Evolutionary conservation across 1,140 invertebrate species (phyloP).

Genomic region (Orussus abietinus): DNA sequence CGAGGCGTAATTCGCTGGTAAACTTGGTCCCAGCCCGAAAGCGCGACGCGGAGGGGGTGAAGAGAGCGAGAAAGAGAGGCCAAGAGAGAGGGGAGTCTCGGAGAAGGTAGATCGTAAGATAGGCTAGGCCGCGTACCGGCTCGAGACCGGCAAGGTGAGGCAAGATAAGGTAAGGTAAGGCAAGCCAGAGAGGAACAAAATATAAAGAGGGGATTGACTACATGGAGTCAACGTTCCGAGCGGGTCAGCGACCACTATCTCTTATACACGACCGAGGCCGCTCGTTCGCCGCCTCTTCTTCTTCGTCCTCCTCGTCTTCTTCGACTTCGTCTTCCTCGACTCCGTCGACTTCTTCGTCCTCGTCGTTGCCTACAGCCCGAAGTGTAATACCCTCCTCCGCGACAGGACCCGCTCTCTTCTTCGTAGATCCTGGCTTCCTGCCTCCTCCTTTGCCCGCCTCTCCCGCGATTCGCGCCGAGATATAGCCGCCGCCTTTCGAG

Average conservation of each 20-base stretch:
- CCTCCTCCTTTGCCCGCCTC: background rate
- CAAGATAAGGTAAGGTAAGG: slow-evolving; percentile 28
- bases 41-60: background rate
- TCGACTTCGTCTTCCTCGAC: slow-evolving; percentile 5
- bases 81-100: background rate
- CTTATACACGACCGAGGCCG: too few species aligned
- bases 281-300: slow-evolving; percentile 5
- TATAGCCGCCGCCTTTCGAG: too few species aligned
- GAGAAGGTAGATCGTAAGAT: slow-evolving; percentile 18
- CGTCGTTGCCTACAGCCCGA: slow-evolving; percentile 24
- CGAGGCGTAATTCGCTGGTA: background rate
- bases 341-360: slow-evolving; percentile 23
- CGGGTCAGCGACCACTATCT: slow-evolving; percentile 52
- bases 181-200: slow-evolving; percentile 35
- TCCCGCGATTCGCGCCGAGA: too few species aligned
- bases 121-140: slow-evolving; percentile 24
- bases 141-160: slow-evolving; percentile 27
- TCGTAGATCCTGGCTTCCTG: background rate
- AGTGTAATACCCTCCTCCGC: too few species aligned
- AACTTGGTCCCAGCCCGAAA: background rate
- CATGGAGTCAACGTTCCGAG: slow-evolving; percentile 54
- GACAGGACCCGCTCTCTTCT: too few species aligned
- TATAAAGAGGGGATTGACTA: slow-evolving; percentile 45
- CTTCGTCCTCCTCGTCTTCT: slow-evolving; percentile 17
- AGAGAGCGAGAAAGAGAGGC: too few species aligned